Evolutionary conservation across 2,113 vertebrate genomes (phyloP).

Genomic region (Nerophis lumbriciformis): DNA sequence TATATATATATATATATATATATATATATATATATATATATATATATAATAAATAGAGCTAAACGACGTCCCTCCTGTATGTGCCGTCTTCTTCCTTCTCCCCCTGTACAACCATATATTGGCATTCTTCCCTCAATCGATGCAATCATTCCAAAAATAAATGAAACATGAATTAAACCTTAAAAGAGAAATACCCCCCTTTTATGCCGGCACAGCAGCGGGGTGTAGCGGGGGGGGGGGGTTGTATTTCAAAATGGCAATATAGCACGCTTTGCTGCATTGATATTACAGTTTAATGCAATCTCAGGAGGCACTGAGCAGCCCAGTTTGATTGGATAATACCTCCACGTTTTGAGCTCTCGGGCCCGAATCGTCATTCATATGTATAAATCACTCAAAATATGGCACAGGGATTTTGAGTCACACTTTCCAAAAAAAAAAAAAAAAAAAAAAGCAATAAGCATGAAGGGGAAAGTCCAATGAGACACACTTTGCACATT

Average conservation of each 20-base stretch:
- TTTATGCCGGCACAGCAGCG: constrained; percentile 20
- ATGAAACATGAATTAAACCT: constrained; percentile 43
- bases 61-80: no score
- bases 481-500: constrained; percentile 52
- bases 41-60: no score
- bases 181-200: constrained; percentile 30
- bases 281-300: constrained; percentile 68
- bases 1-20: no score
- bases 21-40: no score
- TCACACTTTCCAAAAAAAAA: constrained; percentile 40
- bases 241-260: constrained; percentile 57
- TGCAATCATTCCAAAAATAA: constrained; percentile 30
- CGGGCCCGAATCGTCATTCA: constrained; percentile 69
- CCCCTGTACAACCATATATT: not conserved
- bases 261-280: constrained; percentile 54
- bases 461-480: constrained; percentile 55
- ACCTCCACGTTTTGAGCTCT: constrained; percentile 54
- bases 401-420: constrained; percentile 61
- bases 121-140: not conserved
- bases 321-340: constrained; percentile 68
- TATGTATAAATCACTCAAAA: constrained; percentile 70
- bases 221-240: constrained; percentile 9
- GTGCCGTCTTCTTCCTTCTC: no score
- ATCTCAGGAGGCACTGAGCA: constrained; percentile 61
- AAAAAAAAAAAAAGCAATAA: constrained; percentile 57